Evolutionary conservation across 2,888 invertebrate species (phyloP).

Genomic region (Tenthredo notha): DNA sequence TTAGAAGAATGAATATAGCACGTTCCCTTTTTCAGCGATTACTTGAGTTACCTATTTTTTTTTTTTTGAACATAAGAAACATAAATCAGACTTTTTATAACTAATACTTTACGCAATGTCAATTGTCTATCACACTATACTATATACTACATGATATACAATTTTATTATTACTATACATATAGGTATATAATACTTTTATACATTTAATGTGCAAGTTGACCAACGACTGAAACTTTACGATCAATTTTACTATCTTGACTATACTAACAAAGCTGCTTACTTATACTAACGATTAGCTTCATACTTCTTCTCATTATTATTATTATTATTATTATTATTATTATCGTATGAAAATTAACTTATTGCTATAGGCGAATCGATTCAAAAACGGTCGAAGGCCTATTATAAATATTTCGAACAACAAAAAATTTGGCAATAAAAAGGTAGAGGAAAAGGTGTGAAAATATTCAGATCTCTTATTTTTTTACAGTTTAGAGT

Average conservation of each 20-base stretch:
- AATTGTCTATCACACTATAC: conserved; percentile 7
- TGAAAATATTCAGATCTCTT: not conserved
- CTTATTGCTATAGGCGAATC: not conserved
- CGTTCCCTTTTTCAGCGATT: not conserved
- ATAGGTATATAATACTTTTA: not conserved
- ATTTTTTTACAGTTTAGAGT: not conserved
- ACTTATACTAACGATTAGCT: not conserved
- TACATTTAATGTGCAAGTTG: conserved; percentile 42
- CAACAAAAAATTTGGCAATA: not conserved
- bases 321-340: too few relatives aligned
- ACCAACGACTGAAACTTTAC: conserved; percentile 43
- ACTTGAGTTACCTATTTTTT: not conserved
- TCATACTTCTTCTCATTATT: too few relatives aligned
- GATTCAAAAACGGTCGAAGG: conserved; percentile 11
- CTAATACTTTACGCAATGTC: not conserved
- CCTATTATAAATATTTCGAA: not conserved
- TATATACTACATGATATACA: not conserved
- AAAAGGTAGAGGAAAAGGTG: not conserved
- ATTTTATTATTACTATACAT: not conserved
- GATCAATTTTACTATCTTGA: not conserved
- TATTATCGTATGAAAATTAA: not conserved
- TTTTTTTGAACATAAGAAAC: not conserved
- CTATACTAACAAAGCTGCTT: conserved; percentile 20
- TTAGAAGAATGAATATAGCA: not conserved
- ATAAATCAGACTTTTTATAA: not conserved